Evolutionary conservation across 1,140 invertebrate species (phyloP).

Genomic region (Lepidurus packardi): DNA sequence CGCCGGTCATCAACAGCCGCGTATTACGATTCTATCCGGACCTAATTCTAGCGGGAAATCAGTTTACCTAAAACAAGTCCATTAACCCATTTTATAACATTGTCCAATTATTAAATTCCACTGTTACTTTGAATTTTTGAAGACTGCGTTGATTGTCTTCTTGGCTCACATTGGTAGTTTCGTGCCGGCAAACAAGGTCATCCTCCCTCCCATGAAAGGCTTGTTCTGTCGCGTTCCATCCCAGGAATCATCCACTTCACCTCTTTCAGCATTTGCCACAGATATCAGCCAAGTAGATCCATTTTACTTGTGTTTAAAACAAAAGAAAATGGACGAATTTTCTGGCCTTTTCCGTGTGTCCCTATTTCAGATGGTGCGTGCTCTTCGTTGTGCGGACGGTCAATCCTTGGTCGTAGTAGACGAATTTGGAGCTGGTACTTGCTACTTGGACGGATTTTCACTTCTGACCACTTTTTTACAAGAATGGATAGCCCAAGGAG

Average conservation of each 20-base stretch:
- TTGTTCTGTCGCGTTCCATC: constrained; percentile 67
- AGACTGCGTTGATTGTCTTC: constrained; percentile 66
- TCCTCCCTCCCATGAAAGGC: constrained; percentile 51
- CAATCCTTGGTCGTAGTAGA: constrained; percentile 75
- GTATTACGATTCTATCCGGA: constrained; percentile 74
- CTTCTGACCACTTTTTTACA: constrained; percentile 60
- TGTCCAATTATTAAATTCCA: neutral
- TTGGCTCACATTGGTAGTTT: constrained; percentile 84
- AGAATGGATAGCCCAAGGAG: constrained; percentile 54
- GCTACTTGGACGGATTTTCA: constrained; percentile 64
- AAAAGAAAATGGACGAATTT: neutral
- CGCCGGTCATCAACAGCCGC: constrained; percentile 47
- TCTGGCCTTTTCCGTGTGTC: constrained; percentile 23
- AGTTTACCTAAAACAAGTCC: constrained; percentile 77
- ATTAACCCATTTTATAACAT: neutral
- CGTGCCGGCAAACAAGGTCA: constrained; percentile 70
- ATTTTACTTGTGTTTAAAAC: neutral
- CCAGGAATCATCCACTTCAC: constrained; percentile 67
- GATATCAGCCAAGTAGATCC: constrained; percentile 68
- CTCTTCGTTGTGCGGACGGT: constrained; percentile 56
- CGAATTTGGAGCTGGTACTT: constrained; percentile 86
- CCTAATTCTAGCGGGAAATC: constrained; percentile 90
- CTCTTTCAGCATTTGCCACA: constrained; percentile 77
- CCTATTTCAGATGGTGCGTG: constrained; percentile 60
- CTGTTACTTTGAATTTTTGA: constrained; percentile 40